These are phyloP conservation scores for Thermophis baileyi DNA, from an alignment of 2,113 vertebrate genomes.

Conservation along the genomic window DNA sequence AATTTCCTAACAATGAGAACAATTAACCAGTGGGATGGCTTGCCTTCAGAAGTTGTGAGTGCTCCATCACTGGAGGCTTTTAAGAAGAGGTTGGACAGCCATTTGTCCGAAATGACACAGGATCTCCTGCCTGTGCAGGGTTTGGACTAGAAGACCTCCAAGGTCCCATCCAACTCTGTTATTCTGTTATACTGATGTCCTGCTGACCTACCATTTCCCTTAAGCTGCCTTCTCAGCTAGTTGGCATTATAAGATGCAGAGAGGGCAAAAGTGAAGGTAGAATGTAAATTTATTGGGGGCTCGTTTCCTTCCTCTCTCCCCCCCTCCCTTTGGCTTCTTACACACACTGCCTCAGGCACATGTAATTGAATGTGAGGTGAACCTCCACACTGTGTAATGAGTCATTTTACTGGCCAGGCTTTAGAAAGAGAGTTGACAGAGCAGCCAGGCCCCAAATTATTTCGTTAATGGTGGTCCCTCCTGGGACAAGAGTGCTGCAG, in stretches of 20 bases:
- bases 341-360: slow-evolving; percentile 35
- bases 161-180: background rate
- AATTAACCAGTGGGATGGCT: background rate
- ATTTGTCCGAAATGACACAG: background rate
- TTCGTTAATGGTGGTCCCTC: slow-evolving; percentile 80
- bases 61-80: background rate
- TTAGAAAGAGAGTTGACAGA: slow-evolving; percentile 61
- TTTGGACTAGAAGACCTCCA: background rate
- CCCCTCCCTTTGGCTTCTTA: slow-evolving; percentile 19
- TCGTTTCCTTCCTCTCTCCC: background rate
- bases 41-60: background rate
- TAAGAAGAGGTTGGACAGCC: background rate
- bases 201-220: slow-evolving; percentile 68
- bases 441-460: slow-evolving; percentile 71
- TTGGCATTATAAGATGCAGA: slow-evolving; percentile 48
- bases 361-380: slow-evolving; percentile 71
- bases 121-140: background rate
- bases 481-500: slow-evolving; percentile 57
- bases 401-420: slow-evolving; percentile 59
- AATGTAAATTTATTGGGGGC: background rate
- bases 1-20: background rate
- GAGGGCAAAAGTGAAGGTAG: slow-evolving; percentile 35
- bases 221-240: slow-evolving; percentile 64
- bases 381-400: slow-evolving; percentile 70
- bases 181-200: slow-evolving; percentile 12